These are phyloP conservation scores for Dexiosoma caninum DNA, from an alignment of 2,888 invertebrate species.

Conservation along the genomic window DNA sequence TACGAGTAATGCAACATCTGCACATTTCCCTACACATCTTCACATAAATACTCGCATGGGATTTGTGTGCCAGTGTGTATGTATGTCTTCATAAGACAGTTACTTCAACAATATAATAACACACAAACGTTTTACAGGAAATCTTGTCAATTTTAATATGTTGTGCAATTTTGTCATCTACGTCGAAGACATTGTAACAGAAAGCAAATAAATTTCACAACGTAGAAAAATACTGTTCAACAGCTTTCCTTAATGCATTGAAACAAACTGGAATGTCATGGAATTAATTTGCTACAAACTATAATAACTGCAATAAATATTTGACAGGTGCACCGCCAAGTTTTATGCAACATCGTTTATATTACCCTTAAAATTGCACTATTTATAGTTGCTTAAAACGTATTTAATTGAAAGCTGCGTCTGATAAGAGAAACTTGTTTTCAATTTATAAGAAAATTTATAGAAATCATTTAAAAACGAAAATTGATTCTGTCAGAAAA, in stretches of 20 bases:
- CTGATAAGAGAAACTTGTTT: too few relatives aligned
- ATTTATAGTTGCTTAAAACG: too few relatives aligned
- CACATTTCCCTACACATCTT: background rate
- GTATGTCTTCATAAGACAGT: conserved; percentile 15
- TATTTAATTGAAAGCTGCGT: too few relatives aligned
- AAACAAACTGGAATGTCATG: background rate
- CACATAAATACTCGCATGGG: background rate
- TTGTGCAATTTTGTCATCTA: conserved; percentile 65
- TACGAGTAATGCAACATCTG: conserved; percentile 16
- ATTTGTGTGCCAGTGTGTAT: background rate
- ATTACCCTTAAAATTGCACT: too few relatives aligned
- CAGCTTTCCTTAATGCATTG: background rate
- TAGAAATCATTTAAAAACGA: too few relatives aligned
- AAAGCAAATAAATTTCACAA: background rate
- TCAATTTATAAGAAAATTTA: too few relatives aligned
- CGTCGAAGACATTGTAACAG: conserved; percentile 35
- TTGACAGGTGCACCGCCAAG: too few relatives aligned
- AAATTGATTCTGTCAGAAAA: too few relatives aligned
- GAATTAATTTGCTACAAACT: background rate
- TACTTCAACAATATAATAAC: conserved; percentile 27
- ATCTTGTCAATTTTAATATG: conserved; percentile 68
- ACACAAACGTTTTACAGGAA: conserved; percentile 65
- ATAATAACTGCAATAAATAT: background rate
- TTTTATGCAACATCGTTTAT: too few relatives aligned
- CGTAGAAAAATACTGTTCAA: background rate